Conservation (phyloP, 2,888 invertebrate genomes). For the Uropetala carovei region DNA sequence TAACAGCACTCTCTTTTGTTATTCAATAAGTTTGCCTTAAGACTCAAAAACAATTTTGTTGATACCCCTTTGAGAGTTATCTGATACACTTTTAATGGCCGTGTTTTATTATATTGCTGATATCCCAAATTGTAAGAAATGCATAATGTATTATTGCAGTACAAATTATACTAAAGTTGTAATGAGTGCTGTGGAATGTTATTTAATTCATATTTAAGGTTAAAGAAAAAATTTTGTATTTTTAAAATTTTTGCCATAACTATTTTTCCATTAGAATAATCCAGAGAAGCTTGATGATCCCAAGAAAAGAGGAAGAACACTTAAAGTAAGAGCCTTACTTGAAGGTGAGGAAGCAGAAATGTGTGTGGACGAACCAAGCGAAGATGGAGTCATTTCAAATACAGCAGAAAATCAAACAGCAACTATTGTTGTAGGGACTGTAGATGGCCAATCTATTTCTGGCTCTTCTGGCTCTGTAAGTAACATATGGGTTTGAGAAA, state of each 20-base stretch:
- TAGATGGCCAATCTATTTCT: background rate
- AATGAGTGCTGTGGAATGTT: too few relatives aligned
- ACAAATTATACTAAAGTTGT: too few relatives aligned
- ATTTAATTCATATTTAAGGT: too few relatives aligned
- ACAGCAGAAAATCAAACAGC: conserved; percentile 34
- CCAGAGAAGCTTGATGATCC: conserved; percentile 30
- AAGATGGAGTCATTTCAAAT: conserved; percentile 16
- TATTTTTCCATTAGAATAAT: background rate
- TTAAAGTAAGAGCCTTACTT: background rate
- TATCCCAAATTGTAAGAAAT: too few relatives aligned
- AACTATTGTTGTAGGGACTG: conserved; percentile 41
- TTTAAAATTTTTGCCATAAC: background rate
- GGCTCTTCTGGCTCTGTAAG: conserved; percentile 33
- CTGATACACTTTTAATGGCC: background rate
- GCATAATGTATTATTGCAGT: too few relatives aligned
- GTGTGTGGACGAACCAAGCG: background rate
- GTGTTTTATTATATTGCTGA: too few relatives aligned
- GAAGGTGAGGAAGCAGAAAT: conserved; percentile 47
- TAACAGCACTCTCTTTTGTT: too few relatives aligned
- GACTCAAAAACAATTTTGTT: background rate
- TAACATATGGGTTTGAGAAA: background rate
- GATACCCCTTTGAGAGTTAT: background rate
- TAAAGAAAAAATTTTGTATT: too few relatives aligned
- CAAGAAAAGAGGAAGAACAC: conserved; percentile 8
- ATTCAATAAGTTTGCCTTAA: too few relatives aligned